phyloP scores from a whole-genome alignment of 37 sponge, comb jelly and placozoan genomes.

The Aplysina aerophoba region DNA sequence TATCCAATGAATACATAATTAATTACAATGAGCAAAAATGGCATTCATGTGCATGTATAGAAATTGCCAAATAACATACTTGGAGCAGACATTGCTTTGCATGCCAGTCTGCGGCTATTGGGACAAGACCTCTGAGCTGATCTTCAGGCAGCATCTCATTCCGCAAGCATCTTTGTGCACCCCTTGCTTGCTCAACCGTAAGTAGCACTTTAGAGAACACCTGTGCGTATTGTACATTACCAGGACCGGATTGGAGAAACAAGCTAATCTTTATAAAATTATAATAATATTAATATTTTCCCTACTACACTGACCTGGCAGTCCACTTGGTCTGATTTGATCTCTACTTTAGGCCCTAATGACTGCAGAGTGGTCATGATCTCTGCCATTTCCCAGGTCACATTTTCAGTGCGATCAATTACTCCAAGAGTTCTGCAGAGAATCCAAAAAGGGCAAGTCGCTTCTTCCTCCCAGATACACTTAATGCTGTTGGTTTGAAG shows the following conservation, averaged over 20 bases:
- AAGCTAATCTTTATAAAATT: no score
- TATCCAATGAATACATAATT: no score
- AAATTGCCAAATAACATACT: no score
- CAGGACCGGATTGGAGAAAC: no score
- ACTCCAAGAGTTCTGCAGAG: conserved; percentile 17
- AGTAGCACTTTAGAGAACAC: conserved; percentile 7
- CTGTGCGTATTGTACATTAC: no score
- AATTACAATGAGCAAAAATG: no score
- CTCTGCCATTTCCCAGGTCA: conserved; percentile 18
- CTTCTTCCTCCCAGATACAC: no score
- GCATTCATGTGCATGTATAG: no score
- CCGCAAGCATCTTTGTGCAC: background rate
- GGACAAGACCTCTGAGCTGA: conserved; percentile 31
- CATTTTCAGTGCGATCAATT: conserved; percentile 16
- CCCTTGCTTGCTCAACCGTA: conserved; percentile 4
- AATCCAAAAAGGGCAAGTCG: no score
- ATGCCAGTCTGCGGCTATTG: conserved; percentile 23
- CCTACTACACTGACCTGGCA: background rate
- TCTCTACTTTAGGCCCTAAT: conserved; percentile 10
- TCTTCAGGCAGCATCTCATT: conserved; percentile 17
- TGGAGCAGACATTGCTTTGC: conserved; percentile 24
- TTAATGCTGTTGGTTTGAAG: no score
- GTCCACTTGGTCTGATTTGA: background rate
- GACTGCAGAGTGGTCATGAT: conserved; percentile 2
- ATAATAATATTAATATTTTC: no score